Evolutionary conservation across 2,888 invertebrate genomes (phyloP).

Genomic region (Cosmia pyralina): DNA sequence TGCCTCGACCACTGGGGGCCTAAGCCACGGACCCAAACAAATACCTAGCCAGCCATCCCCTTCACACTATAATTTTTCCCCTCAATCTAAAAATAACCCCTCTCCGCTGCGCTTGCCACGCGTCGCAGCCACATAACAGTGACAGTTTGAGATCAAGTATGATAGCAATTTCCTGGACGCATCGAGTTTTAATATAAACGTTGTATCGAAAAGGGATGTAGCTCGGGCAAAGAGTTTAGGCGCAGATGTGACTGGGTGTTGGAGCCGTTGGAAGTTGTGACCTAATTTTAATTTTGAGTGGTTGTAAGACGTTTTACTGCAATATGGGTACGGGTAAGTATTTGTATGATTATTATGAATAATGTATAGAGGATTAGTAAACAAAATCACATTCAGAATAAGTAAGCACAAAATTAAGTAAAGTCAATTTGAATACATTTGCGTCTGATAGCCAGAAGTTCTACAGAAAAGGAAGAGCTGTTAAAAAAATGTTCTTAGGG

Average conservation of each 20-base stretch:
- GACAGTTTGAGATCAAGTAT: conserved; percentile 82
- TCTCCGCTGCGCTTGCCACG: conserved; percentile 58
- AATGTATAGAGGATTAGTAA: neutral
- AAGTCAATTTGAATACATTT: neutral
- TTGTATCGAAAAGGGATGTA: conserved; percentile 75
- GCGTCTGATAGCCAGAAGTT: neutral
- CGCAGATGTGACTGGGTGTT: conserved; percentile 41
- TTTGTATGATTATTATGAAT: neutral
- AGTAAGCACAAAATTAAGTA: neutral
- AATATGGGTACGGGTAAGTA: neutral
- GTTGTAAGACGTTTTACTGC: too few relatives aligned
- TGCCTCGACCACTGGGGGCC: too few relatives aligned
- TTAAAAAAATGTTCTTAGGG: too few relatives aligned
- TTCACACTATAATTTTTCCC: conserved; percentile 34
- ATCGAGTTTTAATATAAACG: conserved; percentile 82
- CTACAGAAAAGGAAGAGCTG: neutral
- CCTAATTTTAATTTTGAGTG: neutral
- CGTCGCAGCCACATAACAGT: conserved; percentile 55
- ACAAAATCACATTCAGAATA: neutral
- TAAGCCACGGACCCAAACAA: too few relatives aligned
- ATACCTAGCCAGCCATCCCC: neutral
- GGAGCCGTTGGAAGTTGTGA: neutral
- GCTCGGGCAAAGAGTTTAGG: conserved; percentile 57
- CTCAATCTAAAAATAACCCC: conserved; percentile 22
- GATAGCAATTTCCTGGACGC: conserved; percentile 83